Evolutionary conservation across 1,140 invertebrate genomes (phyloP).

Genomic region (Megalopta genalis): DNA sequence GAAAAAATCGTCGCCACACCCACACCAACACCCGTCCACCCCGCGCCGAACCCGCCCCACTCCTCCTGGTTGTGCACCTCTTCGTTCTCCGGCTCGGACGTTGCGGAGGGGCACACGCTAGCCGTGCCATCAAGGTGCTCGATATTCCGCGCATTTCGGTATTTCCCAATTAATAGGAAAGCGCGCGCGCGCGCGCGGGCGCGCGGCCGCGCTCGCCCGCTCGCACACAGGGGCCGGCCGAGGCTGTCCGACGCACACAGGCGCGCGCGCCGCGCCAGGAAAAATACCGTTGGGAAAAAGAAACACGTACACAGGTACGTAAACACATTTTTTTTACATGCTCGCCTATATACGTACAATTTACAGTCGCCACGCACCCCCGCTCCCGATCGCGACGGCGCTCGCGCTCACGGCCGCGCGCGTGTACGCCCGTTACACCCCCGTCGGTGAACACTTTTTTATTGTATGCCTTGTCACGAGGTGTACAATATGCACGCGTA

Average conservation of each 20-base stretch:
- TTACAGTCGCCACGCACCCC: not conserved
- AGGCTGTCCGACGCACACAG: not conserved
- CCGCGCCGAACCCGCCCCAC: slow-evolving; percentile 6
- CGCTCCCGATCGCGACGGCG: not conserved
- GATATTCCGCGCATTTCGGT: slow-evolving; percentile 66
- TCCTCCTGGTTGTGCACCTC: slow-evolving; percentile 34
- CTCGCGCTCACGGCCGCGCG: slow-evolving; percentile 13
- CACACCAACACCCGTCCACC: slow-evolving; percentile 43
- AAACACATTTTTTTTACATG: slow-evolving; percentile 11
- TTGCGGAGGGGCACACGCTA: slow-evolving; percentile 57
- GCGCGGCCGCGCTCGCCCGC: not conserved
- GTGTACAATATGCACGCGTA: slow-evolving; percentile 52
- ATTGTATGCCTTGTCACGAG: slow-evolving; percentile 10
- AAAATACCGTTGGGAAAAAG: slow-evolving; percentile 20
- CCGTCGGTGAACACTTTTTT: too few relatives aligned
- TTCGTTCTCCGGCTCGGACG: slow-evolving; percentile 44
- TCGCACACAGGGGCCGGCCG: not conserved
- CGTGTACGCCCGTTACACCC: too few relatives aligned
- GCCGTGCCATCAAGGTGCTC: slow-evolving; percentile 66
- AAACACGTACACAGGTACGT: slow-evolving; percentile 33
- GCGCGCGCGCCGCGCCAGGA: not conserved
- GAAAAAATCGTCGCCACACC: slow-evolving; percentile 68
- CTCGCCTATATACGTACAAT: not conserved
- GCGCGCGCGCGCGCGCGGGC: slow-evolving; percentile 31
- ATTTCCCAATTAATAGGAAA: slow-evolving; percentile 67